Conservation (phyloP, 2,888 invertebrate genomes). For the Perizoma flavofasciatum region DNA sequence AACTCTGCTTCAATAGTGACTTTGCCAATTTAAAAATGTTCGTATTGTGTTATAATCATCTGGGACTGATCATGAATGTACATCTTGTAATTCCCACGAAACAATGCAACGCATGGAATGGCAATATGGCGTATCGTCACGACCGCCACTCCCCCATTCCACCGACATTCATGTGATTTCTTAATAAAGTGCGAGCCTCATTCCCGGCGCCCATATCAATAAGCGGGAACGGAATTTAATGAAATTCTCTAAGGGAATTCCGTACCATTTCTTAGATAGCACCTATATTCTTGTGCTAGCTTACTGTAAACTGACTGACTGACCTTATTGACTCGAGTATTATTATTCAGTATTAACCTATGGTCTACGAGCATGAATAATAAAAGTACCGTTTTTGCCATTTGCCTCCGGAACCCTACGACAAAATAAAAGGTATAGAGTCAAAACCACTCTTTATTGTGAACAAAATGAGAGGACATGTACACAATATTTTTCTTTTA, state of each 20-base stretch:
- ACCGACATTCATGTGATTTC: constrained; percentile 77
- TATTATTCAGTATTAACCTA: no score
- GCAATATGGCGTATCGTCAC: constrained; percentile 75
- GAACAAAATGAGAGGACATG: no score
- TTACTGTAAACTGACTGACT: constrained; percentile 35
- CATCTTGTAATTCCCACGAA: constrained; percentile 23
- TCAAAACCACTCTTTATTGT: no score
- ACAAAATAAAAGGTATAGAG: no score
- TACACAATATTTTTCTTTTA: no score
- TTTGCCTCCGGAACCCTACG: no score
- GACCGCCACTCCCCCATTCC: constrained; percentile 58
- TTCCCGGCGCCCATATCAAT: constrained; percentile 78
- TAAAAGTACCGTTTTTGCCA: no score
- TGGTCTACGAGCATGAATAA: no score
- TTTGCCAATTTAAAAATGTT: no score
- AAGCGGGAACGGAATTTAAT: constrained; percentile 70
- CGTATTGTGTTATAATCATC: background rate
- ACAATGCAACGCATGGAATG: constrained; percentile 42
- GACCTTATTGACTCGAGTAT: no score
- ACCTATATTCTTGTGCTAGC: constrained; percentile 49
- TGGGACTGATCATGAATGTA: constrained; percentile 13
- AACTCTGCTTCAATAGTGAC: no score
- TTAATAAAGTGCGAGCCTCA: constrained; percentile 77
- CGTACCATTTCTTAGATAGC: constrained; percentile 58
- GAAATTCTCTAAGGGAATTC: constrained; percentile 68